Base-by-base conservation (phyloP, 2,797 vertebrate genomes). In the Arremon brunneinucha region DNA sequence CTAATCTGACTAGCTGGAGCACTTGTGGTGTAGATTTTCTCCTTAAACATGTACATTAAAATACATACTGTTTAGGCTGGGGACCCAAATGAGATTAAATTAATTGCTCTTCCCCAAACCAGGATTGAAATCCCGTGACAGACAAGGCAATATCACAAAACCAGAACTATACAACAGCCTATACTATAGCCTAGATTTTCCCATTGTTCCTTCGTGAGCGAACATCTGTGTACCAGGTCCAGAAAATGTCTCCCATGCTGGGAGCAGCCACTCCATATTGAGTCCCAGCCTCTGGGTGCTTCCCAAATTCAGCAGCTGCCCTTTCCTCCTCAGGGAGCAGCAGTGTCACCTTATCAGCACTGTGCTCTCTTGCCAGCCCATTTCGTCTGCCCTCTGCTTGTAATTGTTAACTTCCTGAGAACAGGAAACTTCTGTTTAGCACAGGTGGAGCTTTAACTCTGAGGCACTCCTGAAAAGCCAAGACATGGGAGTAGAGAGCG, bases 321-420 rank as follows among this genome's bases (percentile, higher is more conserved):
- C 63, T 90, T 90, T 93, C 60, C 57, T 92, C 70, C 67, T 52
- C 24, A 7, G 69, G 87, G 94, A 94, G 91, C 14, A 15, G 91
- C 91, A 53, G 46, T 6, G 8, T 37, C 88, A 80, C 64, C 52
- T 89, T 91, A 67, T 89, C 89, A 89, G 52, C 4, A 0, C 65
- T 9, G 3, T 8, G 5, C 56, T 85, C 12, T 0, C n/a, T 46
- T 85, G 87, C 95, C 89, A 94, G 89, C 81, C 60, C 12, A 15
- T 95, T 97, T 91, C 8, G 24, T 84, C 89, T 96, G 84, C 94
- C 90, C 95, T 96, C 81, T 76, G 69, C 79, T 93, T 95, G 83
- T 97, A 97, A 97, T 97, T 92, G 96, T 97, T 98, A 97, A 97
- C 97, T 93, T 87, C 80, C 94, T 89, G 94, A 96, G 96, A 97